Evolutionary conservation across 2,888 invertebrate species (phyloP), one percentile per base, ranked within the genome.

Genomic region (Litoditis marina): DNA sequence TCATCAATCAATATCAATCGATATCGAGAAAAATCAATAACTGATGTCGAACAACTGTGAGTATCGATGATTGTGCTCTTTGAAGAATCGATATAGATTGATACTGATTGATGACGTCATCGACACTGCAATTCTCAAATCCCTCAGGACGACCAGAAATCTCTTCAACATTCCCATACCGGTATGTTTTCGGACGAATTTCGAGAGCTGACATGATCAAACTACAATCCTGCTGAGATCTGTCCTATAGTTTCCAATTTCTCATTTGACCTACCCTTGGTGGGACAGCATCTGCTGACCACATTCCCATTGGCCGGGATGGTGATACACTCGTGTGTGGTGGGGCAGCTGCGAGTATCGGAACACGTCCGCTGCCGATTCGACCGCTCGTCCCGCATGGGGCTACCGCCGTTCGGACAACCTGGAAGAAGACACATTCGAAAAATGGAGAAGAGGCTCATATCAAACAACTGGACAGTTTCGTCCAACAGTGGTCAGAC

Each of bases 321-420:
- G 5, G 72, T 60, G 16, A 76, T 62, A 50, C 81, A 81, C 28
- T 79, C 79, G 59, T 81, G 78, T 13, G 73, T 77, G 1, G 61
- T 56, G 1, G 78, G 76, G 51, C 79, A 79, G 0, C 63, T 49
- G 42, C 63, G 63, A n/a, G 53, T 44, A 34, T 69, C 73, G 3
- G 66, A 66, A 57, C 75, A 75, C 11, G 58, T 59, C 68, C 66
- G 69, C 49, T 77, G 77, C 42, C 78, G 74, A 55, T 77, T 78
- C 27, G 72, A 71, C 2, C 59, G 56, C 30, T 74, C 65, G 49
- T 79, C 79, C 22, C 79, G 58, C 50, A 79, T 50, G 13, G 79
- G 79, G 63, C 69, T 71, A 22, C 79, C 79, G 2, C 79, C 79
- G 59, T 80, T 78, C n/a, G 79, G 79, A 68, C 79, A 79, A 11